A percentile compares a stretch with the other conserved stretches of the same genome.
Evolutionary conservation across 2,888 invertebrate species (phyloP).

Genomic region (Perithous albicinctus): DNA sequence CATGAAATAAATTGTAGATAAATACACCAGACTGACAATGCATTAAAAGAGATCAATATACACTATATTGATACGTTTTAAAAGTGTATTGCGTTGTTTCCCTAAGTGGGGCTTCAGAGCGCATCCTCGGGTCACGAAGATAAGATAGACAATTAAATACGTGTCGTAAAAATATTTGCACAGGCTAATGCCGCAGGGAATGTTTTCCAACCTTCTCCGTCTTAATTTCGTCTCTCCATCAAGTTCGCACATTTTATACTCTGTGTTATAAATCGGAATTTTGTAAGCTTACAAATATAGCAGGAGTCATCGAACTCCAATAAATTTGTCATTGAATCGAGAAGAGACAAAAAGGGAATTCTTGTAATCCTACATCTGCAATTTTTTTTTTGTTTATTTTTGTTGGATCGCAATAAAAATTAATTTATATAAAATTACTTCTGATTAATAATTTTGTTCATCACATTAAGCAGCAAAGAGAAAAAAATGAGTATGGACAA

Average conservation of each 20-base stretch:
- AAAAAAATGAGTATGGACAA: too few relatives aligned
- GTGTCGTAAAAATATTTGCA: slow-evolving; percentile 71
- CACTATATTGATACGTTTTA: background rate
- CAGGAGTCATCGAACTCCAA: background rate
- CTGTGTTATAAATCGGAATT: background rate
- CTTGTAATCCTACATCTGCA: too few relatives aligned
- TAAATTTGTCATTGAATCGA: too few relatives aligned
- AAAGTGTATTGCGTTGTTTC: slow-evolving; percentile 33
- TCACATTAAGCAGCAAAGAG: too few relatives aligned
- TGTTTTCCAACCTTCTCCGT: slow-evolving; percentile 40
- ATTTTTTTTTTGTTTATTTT: too few relatives aligned
- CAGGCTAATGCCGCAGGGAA: slow-evolving; percentile 28
- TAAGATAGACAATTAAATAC: slow-evolving; percentile 73
- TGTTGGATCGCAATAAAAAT: too few relatives aligned
- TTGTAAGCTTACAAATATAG: background rate
- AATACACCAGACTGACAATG: background rate
- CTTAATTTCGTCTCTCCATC: background rate
- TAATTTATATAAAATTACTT: too few relatives aligned
- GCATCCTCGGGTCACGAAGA: slow-evolving; percentile 66
- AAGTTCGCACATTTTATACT: background rate
- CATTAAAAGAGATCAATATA: background rate
- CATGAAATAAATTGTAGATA: background rate
- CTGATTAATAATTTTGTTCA: too few relatives aligned
- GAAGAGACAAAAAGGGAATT: background rate
- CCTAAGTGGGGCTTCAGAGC: slow-evolving; percentile 32